phyloP scores from a whole-genome alignment of 2,888 invertebrate genomes.

The Trichopria drosophilae region DNA sequence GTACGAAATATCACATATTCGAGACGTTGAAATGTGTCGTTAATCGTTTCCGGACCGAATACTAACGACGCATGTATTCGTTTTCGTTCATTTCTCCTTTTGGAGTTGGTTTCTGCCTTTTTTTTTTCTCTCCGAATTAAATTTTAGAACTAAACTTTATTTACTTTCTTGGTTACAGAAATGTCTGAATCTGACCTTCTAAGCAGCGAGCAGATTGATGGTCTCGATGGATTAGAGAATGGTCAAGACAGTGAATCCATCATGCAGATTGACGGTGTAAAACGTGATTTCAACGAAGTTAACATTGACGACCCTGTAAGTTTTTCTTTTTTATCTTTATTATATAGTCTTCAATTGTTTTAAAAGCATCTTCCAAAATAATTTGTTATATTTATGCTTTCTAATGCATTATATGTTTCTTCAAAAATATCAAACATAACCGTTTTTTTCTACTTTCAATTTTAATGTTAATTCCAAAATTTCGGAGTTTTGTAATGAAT shows the following conservation, averaged over 20 bases:
- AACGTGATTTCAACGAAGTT: slow-evolving; percentile 52
- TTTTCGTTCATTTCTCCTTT: too few species aligned
- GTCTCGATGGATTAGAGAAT: slow-evolving; percentile 58
- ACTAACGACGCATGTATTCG: too few species aligned
- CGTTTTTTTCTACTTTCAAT: slow-evolving; percentile 7
- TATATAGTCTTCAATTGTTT: too few species aligned
- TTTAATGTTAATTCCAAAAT: too few species aligned
- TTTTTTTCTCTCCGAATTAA: too few species aligned
- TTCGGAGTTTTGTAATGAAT: too few species aligned
- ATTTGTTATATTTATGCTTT: slow-evolving; percentile 1
- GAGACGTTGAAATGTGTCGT: too few species aligned
- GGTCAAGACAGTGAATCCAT: slow-evolving; percentile 57
- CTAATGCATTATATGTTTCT: too few species aligned
- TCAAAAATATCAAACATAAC: slow-evolving; percentile 6
- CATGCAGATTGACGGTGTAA: slow-evolving; percentile 55
- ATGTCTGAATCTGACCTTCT: slow-evolving; percentile 57
- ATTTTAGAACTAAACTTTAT: too few species aligned
- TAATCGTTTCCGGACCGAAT: too few species aligned
- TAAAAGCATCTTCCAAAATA: background rate
- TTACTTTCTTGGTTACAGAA: slow-evolving; percentile 42
- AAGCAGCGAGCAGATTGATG: slow-evolving; percentile 56
- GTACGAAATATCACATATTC: too few species aligned
- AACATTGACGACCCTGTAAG: slow-evolving; percentile 58
- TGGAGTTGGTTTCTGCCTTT: too few species aligned
- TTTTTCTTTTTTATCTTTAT: slow-evolving; percentile 6